Base-by-base conservation (phyloP, 2,113 vertebrate genomes). In the Aegypius monachus region DNA sequence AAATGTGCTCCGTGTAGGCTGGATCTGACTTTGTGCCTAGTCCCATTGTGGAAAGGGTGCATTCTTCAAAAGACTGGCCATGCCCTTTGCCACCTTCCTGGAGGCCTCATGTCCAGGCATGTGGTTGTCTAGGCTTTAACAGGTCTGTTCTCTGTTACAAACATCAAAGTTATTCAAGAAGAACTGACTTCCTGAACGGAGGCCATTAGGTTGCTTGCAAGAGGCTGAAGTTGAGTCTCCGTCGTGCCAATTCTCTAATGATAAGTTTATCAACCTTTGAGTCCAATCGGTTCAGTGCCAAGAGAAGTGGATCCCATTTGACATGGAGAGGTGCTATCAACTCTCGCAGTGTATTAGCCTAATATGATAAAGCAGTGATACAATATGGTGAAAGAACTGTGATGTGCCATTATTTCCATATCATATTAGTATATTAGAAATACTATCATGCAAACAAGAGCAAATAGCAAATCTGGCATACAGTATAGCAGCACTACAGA, bases 281-380 rank as follows among this genome's bases (percentile, higher is more conserved):
- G 98, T 98, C 98, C 98, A 97, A 98, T 98, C 98, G 97, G 97
- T 98, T 98, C 98, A 98, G 98, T 98, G 98, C 97, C 98, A 98
- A 98, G 97, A 98, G 98, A 98, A 98, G 98, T 98, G 97, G 98
- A 98, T 98, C 98, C 98, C 98, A 98, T 98, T 98, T 98, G 98
- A 98, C 98, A 98, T 98, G 98, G 98, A 98, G 98, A 98, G 97
- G 98, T 98, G 98, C 98, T 98, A 98, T 97, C 98, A 98, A 98
- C 98, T 98, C 98, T 98, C 97, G 98, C 97, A 98, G 98, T 98
- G 97, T 98, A 98, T 98, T 98, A 98, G 98, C 98, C 98, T 98
- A 98, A 98, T 98, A 98, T 55, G 97, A 98, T 98, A 98, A 98
- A 98, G 98, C 98, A 98, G 98, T 98, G 98, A 98, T 98, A 98